Conservation (phyloP, 2,797 vertebrate genomes). For the Melanotaenia nigrans region DNA sequence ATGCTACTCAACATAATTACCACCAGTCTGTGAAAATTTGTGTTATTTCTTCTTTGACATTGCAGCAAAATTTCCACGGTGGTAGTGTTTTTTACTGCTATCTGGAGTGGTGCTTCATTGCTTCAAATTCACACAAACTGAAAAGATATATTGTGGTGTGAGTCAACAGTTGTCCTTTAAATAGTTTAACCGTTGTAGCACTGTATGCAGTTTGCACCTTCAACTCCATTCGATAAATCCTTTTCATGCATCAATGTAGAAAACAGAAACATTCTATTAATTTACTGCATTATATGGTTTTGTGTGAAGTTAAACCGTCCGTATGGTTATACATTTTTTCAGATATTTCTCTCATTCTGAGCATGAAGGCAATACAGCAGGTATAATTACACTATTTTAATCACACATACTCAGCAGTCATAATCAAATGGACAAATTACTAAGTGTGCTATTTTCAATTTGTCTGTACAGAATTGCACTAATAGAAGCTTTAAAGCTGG, state of each 20-base stretch:
- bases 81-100: constrained; percentile 17
- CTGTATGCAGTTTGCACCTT: constrained; percentile 49
- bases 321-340: constrained; percentile 34
- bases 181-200: constrained; percentile 41
- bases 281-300: constrained; percentile 46
- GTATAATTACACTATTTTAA: constrained; percentile 78
- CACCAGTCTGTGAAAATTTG: constrained; percentile 40
- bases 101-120: constrained; percentile 62
- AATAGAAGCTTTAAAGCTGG: constrained; percentile 72
- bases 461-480: constrained; percentile 63
- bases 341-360: constrained; percentile 51
- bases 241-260: constrained; percentile 64
- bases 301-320: constrained; percentile 47
- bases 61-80: constrained; percentile 37
- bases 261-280: constrained; percentile 58
- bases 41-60: constrained; percentile 59
- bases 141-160: constrained; percentile 49
- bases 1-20: constrained; percentile 65
- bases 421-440: constrained; percentile 77
- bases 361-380: constrained; percentile 63
- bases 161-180: constrained; percentile 51
- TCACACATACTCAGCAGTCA: constrained; percentile 69
- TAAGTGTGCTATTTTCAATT: constrained; percentile 73
- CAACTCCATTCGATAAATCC: constrained; percentile 42
- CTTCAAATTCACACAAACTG: constrained; percentile 44